Percentiles rank a stretch among this genome's conserved stretches.
Conservation (phyloP, 2,113 vertebrate species). For the Eulacestoma nigropectus region DNA sequence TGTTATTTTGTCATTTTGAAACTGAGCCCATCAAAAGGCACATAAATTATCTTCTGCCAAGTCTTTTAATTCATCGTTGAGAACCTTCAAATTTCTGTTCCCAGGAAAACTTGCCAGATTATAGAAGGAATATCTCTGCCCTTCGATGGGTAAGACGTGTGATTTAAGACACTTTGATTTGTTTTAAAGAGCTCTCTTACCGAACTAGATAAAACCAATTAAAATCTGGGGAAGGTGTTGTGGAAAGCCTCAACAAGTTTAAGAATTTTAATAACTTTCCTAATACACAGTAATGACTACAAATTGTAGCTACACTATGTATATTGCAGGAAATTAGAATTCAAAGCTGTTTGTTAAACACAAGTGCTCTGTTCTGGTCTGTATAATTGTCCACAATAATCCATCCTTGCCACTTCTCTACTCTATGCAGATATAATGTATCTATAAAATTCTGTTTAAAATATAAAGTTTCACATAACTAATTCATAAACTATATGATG, state of each 20-base stretch:
- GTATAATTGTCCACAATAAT: constrained; percentile 66
- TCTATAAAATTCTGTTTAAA: background rate
- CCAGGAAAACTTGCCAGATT: constrained; percentile 15
- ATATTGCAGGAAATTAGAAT: constrained; percentile 72
- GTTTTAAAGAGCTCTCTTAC: constrained; percentile 68
- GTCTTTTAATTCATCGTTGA: background rate
- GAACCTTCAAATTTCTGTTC: constrained; percentile 10
- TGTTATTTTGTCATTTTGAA: constrained; percentile 68
- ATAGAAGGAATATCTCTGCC: background rate
- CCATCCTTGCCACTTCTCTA: constrained; percentile 40
- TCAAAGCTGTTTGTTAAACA: constrained; percentile 74
- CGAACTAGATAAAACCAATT: constrained; percentile 77
- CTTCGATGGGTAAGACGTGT: background rate
- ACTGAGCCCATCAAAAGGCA: constrained; percentile 55
- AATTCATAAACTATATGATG: background rate
- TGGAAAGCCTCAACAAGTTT: constrained; percentile 72
- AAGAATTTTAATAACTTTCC: constrained; percentile 79
- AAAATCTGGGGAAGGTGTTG: constrained; percentile 69
- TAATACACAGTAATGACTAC: constrained; percentile 74
- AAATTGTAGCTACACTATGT: constrained; percentile 71
- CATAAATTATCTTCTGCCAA: constrained; percentile 44
- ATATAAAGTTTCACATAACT: constrained; percentile 2
- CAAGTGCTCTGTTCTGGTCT: constrained; percentile 46
- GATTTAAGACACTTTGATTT: constrained; percentile 59
- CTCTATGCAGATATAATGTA: background rate